Evolutionary conservation across 2,113 vertebrate genomes (phyloP).

Genomic region (Thamnophis sirtalis): DNA sequence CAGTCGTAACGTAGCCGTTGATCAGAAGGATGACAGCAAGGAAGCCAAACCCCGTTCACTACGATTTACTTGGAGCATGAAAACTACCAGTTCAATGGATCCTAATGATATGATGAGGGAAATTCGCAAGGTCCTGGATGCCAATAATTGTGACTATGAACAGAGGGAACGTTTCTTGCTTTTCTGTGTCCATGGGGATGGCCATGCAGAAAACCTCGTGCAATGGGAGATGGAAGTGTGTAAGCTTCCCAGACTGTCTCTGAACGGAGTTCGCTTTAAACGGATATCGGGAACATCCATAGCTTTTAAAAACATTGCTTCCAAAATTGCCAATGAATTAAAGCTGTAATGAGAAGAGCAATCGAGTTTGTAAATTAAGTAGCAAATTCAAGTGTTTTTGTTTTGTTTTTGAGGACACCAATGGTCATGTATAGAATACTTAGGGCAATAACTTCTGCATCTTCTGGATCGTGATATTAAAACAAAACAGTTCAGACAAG

Average conservation of each 20-base stretch:
- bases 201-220: slow-evolving; percentile 87
- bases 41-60: slow-evolving; percentile 94
- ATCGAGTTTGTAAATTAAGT: slow-evolving; percentile 90
- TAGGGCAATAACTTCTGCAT: slow-evolving; percentile 94
- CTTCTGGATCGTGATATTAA: slow-evolving; percentile 85
- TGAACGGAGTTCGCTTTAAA: slow-evolving; percentile 97
- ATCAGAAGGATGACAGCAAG: slow-evolving; percentile 93
- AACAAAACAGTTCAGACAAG: slow-evolving; percentile 57
- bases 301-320: slow-evolving; percentile 99
- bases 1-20: slow-evolving; percentile 96
- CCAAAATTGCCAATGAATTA: slow-evolving; percentile 99
- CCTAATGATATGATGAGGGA: slow-evolving; percentile 95
- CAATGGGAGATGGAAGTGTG: slow-evolving; percentile 99
- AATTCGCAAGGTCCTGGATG: slow-evolving; percentile 94
- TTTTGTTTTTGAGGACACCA: slow-evolving; percentile 68
- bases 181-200: slow-evolving; percentile 93
- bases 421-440: slow-evolving; percentile 90
- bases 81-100: slow-evolving; percentile 98
- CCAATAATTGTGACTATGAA: slow-evolving; percentile 97
- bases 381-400: slow-evolving; percentile 78
- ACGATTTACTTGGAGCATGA: slow-evolving; percentile 99
- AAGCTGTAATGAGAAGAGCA: slow-evolving; percentile 89
- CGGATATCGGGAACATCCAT: slow-evolving; percentile 98
- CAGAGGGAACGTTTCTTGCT: slow-evolving; percentile 96
- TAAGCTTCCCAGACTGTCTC: slow-evolving; percentile 96